These are phyloP conservation scores for Semnopithecus entellus DNA, from an alignment of 2,113 vertebrate genomes.

Conservation along the genomic window DNA sequence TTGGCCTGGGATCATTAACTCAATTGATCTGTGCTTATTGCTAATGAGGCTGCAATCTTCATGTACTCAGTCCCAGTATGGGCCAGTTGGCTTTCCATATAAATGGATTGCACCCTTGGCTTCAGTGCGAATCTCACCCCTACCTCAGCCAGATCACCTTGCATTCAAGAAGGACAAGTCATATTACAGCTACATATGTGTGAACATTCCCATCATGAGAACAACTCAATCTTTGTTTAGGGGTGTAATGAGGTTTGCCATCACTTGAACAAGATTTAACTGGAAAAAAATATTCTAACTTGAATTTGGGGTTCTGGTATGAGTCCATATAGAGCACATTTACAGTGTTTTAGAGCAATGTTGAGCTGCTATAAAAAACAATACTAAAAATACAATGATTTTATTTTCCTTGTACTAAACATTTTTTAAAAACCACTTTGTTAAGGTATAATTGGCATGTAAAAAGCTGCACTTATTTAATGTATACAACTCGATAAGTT, in stretches of 20 bases:
- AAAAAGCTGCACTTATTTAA: neutral
- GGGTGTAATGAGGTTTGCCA: neutral
- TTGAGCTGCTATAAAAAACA: neutral
- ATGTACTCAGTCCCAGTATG: neutral
- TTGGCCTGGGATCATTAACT: neutral
- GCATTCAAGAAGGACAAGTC: neutral
- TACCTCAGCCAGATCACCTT: neutral
- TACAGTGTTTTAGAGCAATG: neutral
- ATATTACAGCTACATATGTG: neutral
- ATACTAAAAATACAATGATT: slow-evolving; percentile 33
- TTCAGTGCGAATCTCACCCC: neutral
- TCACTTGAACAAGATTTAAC: neutral
- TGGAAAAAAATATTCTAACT: neutral
- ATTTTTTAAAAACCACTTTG: neutral
- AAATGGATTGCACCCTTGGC: neutral
- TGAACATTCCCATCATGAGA: neutral
- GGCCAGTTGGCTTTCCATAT: neutral
- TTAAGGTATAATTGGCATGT: neutral
- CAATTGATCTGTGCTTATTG: neutral
- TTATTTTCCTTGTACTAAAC: neutral
- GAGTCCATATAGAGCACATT: neutral
- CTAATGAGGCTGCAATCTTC: slow-evolving; percentile 16
- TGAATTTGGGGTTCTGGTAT: neutral
- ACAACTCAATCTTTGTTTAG: neutral
- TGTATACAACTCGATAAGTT: neutral